Base-by-base conservation (phyloP, 2,888 invertebrate genomes). In the Drosophila bunnanda region DNA sequence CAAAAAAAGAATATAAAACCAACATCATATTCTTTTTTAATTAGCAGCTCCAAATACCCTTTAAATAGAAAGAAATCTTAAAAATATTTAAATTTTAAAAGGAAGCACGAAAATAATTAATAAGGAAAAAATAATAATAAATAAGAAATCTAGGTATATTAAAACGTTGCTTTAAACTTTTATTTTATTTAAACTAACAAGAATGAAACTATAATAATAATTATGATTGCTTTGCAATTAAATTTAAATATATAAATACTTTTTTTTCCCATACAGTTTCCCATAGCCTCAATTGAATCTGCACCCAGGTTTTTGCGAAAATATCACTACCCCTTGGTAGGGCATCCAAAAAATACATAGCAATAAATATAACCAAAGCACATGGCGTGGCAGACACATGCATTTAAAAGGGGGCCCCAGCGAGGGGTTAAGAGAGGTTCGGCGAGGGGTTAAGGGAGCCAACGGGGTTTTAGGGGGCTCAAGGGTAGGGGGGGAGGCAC, bases 281-380 rank as follows among this genome's bases (percentile, higher is more conserved):
- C 8, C 12, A 7, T 12, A 7, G 6, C 22, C 13, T 44, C 4
- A 43, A 12, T n/a, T 17, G 1, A n/a, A 25, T 6, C 4, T 9
- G 9, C 15, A 25, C 2, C 2, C 32, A 8, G 2, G 13, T 5
- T 1, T 20, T 20, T 32, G 15, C 15, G 9, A 32, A 32, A 32
- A 22, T 9, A 9, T 1, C 0, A 15, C 20, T 15, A 32, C 32
- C 3, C 32, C 15, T 15, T 15, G 15, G 3, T 32, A 50, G 50
- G 32, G 50, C 32, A 32, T 52, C 6, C 22, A 66, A 57, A 72
- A 68, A 57, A 72, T 67, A 73, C 59, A 81, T 48, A 67, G 60
- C 76, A 87, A 89, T 89, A 89, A 83, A 87, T 84, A 83, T 78
- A 83, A 81, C 84, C 82, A 88, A 75, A 89, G 89, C 89, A 88